Evolutionary conservation across 2,797 vertebrate species (phyloP), one percentile per base, ranked within the genome.

Genomic region (Galagoides demidoff): DNA sequence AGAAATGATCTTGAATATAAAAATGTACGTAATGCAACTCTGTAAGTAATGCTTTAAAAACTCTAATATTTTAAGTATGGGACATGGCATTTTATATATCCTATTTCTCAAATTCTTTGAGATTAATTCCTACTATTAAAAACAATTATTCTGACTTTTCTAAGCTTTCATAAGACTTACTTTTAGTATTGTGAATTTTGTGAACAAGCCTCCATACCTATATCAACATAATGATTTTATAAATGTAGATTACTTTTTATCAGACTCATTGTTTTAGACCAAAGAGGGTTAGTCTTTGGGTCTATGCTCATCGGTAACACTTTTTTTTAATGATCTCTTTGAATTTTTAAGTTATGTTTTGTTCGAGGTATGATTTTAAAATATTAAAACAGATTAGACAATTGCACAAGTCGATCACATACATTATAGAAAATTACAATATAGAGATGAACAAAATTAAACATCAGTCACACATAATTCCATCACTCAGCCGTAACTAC

Each of bases 1-100:
- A 79, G 63, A 87, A 19, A 52, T 78, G n/a, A 82, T 78, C 71
- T 95, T 68, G 37, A 85, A 83, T 5, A 71, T 61, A 74, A 90
- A 57, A 92, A 77, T 39, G 37, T 34, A 82, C 90, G 45, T 89
- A 90, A 93, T 91, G n/a, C 9, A 83, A 19, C 27, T 1, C 10
- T 29, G 17, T 64, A 9, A 87, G 49, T 23, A 83, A 39, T 84
- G 22, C 8, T 87, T 91, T 57, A 55, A 74, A 74, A 43, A 57
- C 9, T 73, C 22, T 78, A 93, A 68, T 78, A 95, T 63, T 70
- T 71, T 68, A 86, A 55, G n/a, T 79, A 89, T 0, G 8, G 23
- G 22, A 73, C n/a, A 39, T 27, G n/a, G 7, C 49, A 55, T 82
- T 78, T 92, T 29, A 77, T 81, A 68, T 45, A 11, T 79, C 73